These are phyloP conservation scores for Neomorphus geoffroyi DNA, from an alignment of 2,797 vertebrate species.

Conservation along the genomic window DNA sequence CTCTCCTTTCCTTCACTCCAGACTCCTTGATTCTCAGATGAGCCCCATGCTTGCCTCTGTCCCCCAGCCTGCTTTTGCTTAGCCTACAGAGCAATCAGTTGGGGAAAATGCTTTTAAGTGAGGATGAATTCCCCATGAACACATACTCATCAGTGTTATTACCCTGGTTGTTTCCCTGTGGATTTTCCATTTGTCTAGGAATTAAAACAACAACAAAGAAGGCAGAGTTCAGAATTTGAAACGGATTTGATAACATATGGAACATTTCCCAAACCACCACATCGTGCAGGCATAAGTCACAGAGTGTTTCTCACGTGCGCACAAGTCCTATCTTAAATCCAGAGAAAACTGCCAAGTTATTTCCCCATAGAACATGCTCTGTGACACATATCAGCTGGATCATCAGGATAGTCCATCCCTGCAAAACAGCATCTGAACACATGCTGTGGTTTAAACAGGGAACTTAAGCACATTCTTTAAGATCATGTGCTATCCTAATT, in stretches of 20 bases:
- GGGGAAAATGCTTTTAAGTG: neutral
- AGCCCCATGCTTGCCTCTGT: neutral
- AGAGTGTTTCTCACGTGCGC: neutral
- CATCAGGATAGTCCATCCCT: neutral
- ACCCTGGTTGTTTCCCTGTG: neutral
- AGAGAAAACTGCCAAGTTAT: conserved; percentile 2
- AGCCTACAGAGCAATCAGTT: neutral
- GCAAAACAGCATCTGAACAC: neutral
- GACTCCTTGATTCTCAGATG: neutral
- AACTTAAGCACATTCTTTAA: neutral
- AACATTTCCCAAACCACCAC: neutral
- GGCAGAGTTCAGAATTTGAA: neutral
- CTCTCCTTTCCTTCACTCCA: neutral
- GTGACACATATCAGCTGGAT: neutral
- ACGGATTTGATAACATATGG: neutral
- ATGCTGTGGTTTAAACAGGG: neutral
- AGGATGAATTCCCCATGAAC: neutral
- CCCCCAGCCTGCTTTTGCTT: neutral
- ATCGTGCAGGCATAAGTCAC: neutral
- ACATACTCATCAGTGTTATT: neutral
- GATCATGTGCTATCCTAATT: neutral
- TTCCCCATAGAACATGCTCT: neutral
- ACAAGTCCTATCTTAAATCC: neutral
- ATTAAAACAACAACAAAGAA: neutral
- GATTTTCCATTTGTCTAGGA: neutral